phyloP scores from a whole-genome alignment of 2,113 vertebrate species.

The Callaeas wilsoni region DNA sequence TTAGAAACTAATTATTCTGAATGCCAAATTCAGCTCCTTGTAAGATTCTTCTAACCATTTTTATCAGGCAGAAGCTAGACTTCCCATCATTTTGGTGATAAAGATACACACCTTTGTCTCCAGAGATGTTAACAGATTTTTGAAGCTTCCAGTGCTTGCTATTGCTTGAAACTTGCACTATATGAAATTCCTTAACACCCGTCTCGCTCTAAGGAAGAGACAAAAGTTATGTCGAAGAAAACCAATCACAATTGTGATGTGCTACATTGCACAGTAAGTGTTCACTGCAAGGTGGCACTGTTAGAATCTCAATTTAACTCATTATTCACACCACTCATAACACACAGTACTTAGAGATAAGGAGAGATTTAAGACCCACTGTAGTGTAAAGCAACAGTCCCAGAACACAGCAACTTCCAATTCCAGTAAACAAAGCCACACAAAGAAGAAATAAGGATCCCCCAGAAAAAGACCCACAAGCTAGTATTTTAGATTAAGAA shows the following conservation, averaged over 20 bases:
- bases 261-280: background rate
- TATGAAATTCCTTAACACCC: constrained; percentile 91
- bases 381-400: background rate
- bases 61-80: background rate
- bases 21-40: background rate
- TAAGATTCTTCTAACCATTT: background rate
- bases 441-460: background rate
- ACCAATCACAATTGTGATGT: background rate
- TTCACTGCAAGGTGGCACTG: background rate
- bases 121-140: constrained; percentile 85
- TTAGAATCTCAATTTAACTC: background rate
- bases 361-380: background rate
- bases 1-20: background rate
- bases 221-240: background rate
- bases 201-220: constrained; percentile 83
- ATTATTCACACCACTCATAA: background rate
- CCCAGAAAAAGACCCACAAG: background rate
- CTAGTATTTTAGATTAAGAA: background rate
- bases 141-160: constrained; percentile 90
- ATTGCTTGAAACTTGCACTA: constrained; percentile 94
- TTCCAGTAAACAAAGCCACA: background rate
- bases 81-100: background rate
- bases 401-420: background rate
- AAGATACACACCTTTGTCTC: constrained; percentile 84
- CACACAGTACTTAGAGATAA: background rate